A percentile compares a stretch with the other conserved stretches of the same genome.
Conservation (phyloP, 1,140 invertebrate species). For the Drosophila tropicalis region DNA sequence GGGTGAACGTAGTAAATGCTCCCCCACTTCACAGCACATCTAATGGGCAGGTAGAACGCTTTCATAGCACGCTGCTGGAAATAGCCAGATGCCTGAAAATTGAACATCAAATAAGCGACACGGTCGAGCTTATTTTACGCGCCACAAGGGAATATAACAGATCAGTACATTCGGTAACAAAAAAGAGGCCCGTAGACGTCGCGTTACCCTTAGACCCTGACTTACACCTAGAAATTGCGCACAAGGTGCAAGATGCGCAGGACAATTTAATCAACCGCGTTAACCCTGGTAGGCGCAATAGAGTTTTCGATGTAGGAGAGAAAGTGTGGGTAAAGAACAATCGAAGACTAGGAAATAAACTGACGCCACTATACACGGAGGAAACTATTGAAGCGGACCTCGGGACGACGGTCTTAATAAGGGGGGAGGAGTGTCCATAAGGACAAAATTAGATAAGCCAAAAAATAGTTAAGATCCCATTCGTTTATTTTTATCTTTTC, state of each 20-base stretch:
- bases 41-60: constrained; percentile 13
- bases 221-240: not conserved
- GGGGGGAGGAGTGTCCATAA: constrained; percentile 2
- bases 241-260: constrained; percentile 2
- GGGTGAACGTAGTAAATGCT: constrained; percentile 13
- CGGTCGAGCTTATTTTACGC: constrained; percentile 17
- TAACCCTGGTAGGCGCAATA: not conserved
- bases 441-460: not conserved
- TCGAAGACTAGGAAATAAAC: not conserved
- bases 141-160: constrained; percentile 21
- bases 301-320: constrained; percentile 5
- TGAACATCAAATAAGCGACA: not conserved
- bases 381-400: constrained; percentile 1
- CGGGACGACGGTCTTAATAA: constrained; percentile 4
- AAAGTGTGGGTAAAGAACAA: not conserved
- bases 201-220: not conserved
- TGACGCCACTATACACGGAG: not conserved
- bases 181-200: constrained; percentile 18
- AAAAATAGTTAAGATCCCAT: not conserved
- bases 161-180: constrained; percentile 20
- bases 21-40: constrained; percentile 12
- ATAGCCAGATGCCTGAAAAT: constrained; percentile 17
- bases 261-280: not conserved
- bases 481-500: not conserved
- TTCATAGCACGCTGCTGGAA: constrained; percentile 22